Conservation (phyloP, 1,140 invertebrate genomes). For the Drosophila mayri region DNA sequence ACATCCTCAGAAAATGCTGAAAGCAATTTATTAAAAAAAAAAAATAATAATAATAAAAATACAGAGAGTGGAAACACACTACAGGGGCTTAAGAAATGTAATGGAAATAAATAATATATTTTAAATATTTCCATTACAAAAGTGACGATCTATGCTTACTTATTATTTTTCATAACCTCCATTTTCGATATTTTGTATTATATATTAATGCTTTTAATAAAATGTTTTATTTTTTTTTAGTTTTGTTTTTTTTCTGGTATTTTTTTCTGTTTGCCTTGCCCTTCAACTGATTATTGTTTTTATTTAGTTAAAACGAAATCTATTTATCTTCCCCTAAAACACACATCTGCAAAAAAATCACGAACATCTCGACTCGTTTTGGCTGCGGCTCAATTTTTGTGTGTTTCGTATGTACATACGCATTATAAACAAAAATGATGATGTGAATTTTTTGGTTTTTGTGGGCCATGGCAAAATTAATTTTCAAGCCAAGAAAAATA, state of each 20-base stretch:
- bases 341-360: constrained; percentile 31
- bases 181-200: neutral
- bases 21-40: constrained; percentile 9
- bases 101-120: neutral
- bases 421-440: constrained; percentile 45
- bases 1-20: constrained; percentile 1
- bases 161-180: neutral
- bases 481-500: constrained; percentile 36
- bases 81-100: neutral
- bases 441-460: constrained; percentile 45
- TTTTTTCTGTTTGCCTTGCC: neutral
- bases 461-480: constrained; percentile 51
- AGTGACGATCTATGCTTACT: neutral
- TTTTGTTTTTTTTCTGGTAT: constrained; percentile 3
- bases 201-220: neutral
- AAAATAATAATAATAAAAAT: constrained; percentile 27
- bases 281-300: constrained; percentile 15
- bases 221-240: neutral
- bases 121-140: neutral
- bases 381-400: constrained; percentile 37
- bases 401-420: constrained; percentile 13
- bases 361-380: constrained; percentile 13
- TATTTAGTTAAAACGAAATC: constrained; percentile 4
- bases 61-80: constrained; percentile 1
- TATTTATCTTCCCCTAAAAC: constrained; percentile 14